Base-by-base conservation (phyloP, 2,797 vertebrate species). In the Chaenodraco wilsoni region DNA sequence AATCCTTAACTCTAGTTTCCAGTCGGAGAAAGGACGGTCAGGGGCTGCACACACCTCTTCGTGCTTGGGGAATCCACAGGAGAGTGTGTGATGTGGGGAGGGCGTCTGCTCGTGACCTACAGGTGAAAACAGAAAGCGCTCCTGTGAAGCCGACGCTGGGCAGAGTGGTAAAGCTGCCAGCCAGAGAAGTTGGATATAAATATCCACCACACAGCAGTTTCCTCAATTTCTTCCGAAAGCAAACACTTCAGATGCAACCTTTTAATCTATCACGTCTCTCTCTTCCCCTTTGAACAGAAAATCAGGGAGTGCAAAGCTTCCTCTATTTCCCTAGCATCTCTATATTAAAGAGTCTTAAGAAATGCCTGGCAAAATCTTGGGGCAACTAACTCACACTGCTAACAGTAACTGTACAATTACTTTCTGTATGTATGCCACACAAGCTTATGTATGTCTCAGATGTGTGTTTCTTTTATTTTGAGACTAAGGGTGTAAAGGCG, bases 211-310 rank as follows among this genome's bases (percentile, higher is more conserved):
- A 63, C 70, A 44, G 79, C 58, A 85, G 82, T 88, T 92, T 92
- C 75, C 81, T 84, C 65, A 46, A 81, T 78, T 91, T 91, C 85
- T 84, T 89, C 75, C 79, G 71, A 91, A 89, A 86, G 72, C 86
- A 94, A 92, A 92, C 89, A 90, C 82, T 86, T 90, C 13, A 75
- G 31, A 76, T 83, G 79, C 85, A 84, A 82, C 88, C 87, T 92
- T 89, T 76, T 91, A 90, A 93, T 93, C 92, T 92, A 91, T 92
- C 84, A 87, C 80, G 69, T 76, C 67, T 78, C 71, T 56, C 73
- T 72, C 57, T 37, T 37, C 63, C 58, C 33, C 64, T 27, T 7
- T 41, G 45, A 70, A 82, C 60, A 75, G 72, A 77, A 87, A 86
- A 72, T 85, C 69, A 69, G 56, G 62, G 48, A 84, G 69, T 44